A percentile compares a stretch with the other conserved stretches of the same genome.
phyloP scores from a whole-genome alignment of 2,113 vertebrate species.

The Dipodomys stephensi region DNA sequence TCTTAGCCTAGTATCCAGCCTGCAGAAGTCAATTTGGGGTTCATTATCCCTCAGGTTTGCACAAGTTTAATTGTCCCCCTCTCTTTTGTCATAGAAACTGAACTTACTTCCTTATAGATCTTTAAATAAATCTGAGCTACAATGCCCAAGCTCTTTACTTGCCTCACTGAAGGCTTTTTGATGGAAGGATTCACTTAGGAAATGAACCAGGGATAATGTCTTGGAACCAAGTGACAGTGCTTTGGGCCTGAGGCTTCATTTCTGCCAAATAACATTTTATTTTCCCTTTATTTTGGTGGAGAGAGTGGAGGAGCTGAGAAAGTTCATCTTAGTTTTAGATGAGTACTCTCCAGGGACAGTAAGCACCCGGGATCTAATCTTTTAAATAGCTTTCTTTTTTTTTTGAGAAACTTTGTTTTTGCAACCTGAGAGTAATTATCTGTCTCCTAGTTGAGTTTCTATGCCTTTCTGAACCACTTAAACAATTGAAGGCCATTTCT shows the following conservation, averaged over 20 bases:
- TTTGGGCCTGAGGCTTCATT: neutral
- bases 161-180: neutral
- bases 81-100: constrained; percentile 53
- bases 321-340: neutral
- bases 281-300: neutral
- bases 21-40: neutral
- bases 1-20: too few species aligned
- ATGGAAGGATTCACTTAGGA: neutral
- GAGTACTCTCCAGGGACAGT: constrained; percentile 27
- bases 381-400: constrained; percentile 41
- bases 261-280: neutral
- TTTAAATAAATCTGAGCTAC: neutral
- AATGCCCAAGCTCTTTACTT: neutral
- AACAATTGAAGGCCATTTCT: constrained; percentile 37
- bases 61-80: neutral
- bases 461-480: neutral
- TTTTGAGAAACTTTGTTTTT: constrained; percentile 25
- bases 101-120: neutral
- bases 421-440: constrained; percentile 22
- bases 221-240: neutral
- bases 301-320: neutral
- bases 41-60: constrained; percentile 18
- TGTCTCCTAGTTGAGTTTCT: neutral
- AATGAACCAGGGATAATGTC: neutral
- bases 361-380: constrained; percentile 29